Evolutionary conservation across 2,888 invertebrate genomes (phyloP).

Genomic region (Tetragnatha montana): DNA sequence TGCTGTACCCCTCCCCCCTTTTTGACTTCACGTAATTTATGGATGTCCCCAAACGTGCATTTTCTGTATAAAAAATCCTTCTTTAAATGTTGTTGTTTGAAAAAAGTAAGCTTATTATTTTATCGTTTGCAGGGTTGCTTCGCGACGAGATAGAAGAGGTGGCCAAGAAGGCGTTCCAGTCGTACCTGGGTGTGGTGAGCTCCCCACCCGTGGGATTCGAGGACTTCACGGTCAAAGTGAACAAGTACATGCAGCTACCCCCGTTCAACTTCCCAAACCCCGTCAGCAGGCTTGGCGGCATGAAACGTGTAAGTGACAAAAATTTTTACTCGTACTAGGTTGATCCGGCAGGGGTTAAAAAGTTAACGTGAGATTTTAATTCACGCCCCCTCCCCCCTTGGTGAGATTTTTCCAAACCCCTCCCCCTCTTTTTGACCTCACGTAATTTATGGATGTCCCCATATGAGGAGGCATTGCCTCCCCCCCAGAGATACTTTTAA

Average conservation of each 20-base stretch:
- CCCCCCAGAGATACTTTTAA: too few relatives aligned
- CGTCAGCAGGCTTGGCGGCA: conserved; percentile 83
- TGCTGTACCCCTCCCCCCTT: too few relatives aligned
- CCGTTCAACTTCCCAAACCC: conserved; percentile 93
- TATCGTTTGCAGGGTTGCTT: conserved; percentile 80
- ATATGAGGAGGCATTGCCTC: too few relatives aligned
- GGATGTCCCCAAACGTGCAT: too few relatives aligned
- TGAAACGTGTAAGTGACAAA: conserved; percentile 83
- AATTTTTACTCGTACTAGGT: background rate
- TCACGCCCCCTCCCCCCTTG: background rate
- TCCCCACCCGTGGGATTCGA: conserved; percentile 83
- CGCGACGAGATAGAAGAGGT: conserved; percentile 79
- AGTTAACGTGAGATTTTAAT: too few relatives aligned
- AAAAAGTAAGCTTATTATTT: too few relatives aligned
- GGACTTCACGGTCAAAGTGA: conserved; percentile 85
- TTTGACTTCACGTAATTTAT: too few relatives aligned
- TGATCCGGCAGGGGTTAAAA: background rate
- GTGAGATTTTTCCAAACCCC: too few relatives aligned
- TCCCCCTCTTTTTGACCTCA: too few relatives aligned
- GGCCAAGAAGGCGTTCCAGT: conserved; percentile 83
- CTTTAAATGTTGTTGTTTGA: too few relatives aligned
- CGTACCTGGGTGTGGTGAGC: conserved; percentile 87
- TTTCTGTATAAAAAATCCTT: too few relatives aligned
- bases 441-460: too few relatives aligned
- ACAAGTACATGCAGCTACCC: conserved; percentile 87